phyloP scores from a whole-genome alignment of 2,113 vertebrate genomes.

The Sporophila hypoxantha region DNA sequence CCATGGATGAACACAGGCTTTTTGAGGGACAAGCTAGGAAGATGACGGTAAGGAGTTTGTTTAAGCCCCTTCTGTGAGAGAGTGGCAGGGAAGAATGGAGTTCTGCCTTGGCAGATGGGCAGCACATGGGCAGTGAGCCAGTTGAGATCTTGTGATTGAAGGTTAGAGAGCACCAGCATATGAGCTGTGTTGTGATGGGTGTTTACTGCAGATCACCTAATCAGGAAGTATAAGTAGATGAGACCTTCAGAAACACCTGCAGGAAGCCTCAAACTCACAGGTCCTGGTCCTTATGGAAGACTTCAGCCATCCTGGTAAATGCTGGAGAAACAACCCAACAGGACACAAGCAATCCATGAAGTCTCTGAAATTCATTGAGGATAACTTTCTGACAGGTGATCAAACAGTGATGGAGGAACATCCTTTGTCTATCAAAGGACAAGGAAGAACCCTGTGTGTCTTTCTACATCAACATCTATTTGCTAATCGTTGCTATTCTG shows the following conservation, averaged over 20 bases:
- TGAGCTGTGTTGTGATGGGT: fast-evolving
- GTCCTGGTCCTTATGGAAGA: neutral
- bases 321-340: neutral
- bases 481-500: neutral
- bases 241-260: neutral
- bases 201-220: neutral
- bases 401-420: neutral
- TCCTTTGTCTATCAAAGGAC: neutral
- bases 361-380: neutral
- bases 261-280: neutral
- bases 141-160: neutral
- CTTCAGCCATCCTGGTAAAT: neutral
- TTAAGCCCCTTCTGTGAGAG: neutral
- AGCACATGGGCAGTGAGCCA: fast-evolving
- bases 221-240: neutral
- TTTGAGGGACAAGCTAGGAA: neutral
- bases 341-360: neutral
- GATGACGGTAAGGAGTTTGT: neutral
- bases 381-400: neutral
- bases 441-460: neutral
- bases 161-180: neutral
- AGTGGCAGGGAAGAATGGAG: neutral
- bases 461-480: neutral
- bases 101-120: neutral
- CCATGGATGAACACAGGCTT: neutral